Conservation (phyloP, 2,797 vertebrate genomes). For the Agapornis canus region DNA sequence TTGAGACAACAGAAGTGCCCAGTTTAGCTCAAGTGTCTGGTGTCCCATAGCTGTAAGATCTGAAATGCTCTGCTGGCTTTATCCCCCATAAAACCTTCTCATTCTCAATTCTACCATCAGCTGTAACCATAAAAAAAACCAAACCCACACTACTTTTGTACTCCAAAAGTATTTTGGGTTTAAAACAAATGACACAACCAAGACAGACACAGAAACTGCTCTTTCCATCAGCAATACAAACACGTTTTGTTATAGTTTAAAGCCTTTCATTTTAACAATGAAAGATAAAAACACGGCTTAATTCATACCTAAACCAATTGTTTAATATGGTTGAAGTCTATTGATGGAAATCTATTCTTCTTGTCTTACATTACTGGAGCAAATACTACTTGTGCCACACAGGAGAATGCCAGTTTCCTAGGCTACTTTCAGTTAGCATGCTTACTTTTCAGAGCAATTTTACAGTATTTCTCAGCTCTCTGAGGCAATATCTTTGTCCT, state of each 20-base stretch:
- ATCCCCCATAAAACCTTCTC: background rate
- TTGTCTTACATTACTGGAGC: background rate
- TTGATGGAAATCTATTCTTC: background rate
- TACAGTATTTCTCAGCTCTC: background rate
- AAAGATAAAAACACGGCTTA: background rate
- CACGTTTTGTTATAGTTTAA: background rate
- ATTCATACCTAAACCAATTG: background rate
- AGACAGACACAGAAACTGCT: background rate
- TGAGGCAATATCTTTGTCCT: background rate
- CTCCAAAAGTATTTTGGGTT: background rate
- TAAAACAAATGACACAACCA: background rate
- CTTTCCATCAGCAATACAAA: background rate
- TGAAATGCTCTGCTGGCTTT: background rate
- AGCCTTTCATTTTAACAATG: background rate
- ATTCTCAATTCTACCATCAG: background rate
- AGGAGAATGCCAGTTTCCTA: background rate
- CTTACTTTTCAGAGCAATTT: background rate
- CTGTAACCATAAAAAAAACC: background rate
- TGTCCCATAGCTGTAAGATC: background rate
- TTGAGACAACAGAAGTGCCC: background rate
- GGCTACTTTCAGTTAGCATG: background rate
- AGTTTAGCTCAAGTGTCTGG: background rate
- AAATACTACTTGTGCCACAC: background rate
- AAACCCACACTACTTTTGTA: background rate
- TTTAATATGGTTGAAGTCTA: background rate